Evolutionary conservation across 2,113 vertebrate genomes (phyloP), one percentile per base, ranked within the genome.

Genomic region (Nesoenas mayeri): DNA sequence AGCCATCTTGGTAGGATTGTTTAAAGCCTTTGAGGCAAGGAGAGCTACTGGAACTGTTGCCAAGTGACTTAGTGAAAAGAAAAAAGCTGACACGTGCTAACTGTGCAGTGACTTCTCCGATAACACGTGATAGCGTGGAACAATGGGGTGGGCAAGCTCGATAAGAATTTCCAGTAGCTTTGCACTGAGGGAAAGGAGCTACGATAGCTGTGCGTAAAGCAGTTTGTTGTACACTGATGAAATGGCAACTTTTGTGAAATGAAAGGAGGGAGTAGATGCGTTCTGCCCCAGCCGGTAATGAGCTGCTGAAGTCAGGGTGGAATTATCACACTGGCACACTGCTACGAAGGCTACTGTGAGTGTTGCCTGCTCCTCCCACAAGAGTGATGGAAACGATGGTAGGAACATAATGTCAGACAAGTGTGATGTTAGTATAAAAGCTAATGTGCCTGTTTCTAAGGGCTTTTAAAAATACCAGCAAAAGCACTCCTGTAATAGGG

Each of bases 161-260:
- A 95, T 96, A 95, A 95, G 95, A 84, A 51, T 86, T 94, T 96
- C 93, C 88, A 90, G 95, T 74, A 86, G 82, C 29, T 77, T 93
- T 88, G 57, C 69, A 34, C 57, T 26, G 85, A 47, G 65, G 65
- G 42, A 64, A 75, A 79, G 85, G 38, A 64, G 61, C 85, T 88
- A 29, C 0, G 75, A 79, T 93, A 92, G 82, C 72, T 1, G 1
- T 1, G 11, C 32, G 78, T 79, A 93, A 78, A 40, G 61, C 0
- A 1, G 42, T 67, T 88, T 90, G 69, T 56, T 34, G 32, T 3
- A 67, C 51, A 64, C 85, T 62, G 48, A 69, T 86, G 90, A 84
- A 90, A 88, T 40, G 53, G 57, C 64, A 90, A n/a, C 72, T 86
- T 74, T 48, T 65, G 67, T 74, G 79, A 90, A 58, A 34, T 9